A percentile compares a stretch with the other conserved stretches of the same genome.
phyloP scores from a whole-genome alignment of 2,113 vertebrate genomes.

The Fregata magnificens region DNA sequence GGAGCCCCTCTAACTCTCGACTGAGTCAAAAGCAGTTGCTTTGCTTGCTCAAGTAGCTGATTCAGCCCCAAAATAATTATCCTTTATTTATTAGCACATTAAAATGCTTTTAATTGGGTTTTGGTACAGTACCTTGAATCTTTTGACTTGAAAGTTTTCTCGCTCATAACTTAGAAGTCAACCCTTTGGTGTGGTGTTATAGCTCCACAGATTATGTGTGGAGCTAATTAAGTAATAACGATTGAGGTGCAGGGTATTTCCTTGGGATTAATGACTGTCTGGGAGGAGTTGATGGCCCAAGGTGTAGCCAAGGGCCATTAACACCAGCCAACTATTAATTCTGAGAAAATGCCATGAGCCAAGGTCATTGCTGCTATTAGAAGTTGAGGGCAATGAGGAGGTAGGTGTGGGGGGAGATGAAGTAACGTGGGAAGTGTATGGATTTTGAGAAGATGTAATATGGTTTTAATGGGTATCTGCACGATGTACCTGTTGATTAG shows the following conservation, averaged over 20 bases:
- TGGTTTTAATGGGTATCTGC: slow-evolving; percentile 4
- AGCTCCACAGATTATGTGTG: slow-evolving; percentile 16
- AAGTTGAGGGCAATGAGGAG: slow-evolving; percentile 10
- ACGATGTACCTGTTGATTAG: neutral
- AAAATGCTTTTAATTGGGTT: neutral
- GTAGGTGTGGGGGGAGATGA: neutral
- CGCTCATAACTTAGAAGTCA: neutral
- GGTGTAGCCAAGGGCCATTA: slow-evolving; percentile 71
- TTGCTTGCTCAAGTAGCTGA: neutral
- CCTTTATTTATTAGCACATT: neutral
- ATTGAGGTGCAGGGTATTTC: slow-evolving; percentile 63
- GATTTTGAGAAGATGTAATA: neutral
- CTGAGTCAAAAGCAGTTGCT: neutral
- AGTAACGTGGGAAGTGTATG: slow-evolving; percentile 6
- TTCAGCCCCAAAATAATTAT: neutral
- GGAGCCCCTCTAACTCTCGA: neutral
- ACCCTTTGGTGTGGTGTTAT: slow-evolving; percentile 21
- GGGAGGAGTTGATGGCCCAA: slow-evolving; percentile 74
- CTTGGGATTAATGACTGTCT: slow-evolving; percentile 74
- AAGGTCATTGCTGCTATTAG: slow-evolving; percentile 33
- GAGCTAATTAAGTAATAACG: slow-evolving; percentile 53
- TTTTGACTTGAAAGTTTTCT: slow-evolving; percentile 1
- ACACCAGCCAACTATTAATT: slow-evolving; percentile 67
- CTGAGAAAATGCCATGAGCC: slow-evolving; percentile 53
- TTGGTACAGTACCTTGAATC: neutral